Conservation (phyloP, 2,888 invertebrate species). For the Meteorus colon region DNA sequence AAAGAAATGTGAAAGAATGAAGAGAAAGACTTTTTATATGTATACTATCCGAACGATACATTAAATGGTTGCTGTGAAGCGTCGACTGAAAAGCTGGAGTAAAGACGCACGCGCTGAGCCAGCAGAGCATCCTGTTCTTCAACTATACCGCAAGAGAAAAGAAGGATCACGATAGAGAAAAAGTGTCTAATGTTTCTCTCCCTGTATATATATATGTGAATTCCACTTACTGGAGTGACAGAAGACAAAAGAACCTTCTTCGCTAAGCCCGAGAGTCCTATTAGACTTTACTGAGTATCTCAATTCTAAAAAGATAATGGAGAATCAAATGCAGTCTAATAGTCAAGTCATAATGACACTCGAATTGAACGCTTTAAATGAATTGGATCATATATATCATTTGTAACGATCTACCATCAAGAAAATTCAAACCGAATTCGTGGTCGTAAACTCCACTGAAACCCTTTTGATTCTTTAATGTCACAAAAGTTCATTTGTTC, state of each 20-base stretch:
- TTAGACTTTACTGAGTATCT: slow-evolving; percentile 2
- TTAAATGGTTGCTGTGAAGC: slow-evolving; percentile 18
- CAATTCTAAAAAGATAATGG: slow-evolving; percentile 14
- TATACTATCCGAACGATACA: slow-evolving; percentile 6
- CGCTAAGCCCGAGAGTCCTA: neutral
- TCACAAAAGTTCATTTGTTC: neutral
- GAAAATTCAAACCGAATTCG: neutral
- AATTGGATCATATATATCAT: neutral
- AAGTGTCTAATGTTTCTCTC: slow-evolving; percentile 33
- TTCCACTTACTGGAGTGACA: neutral
- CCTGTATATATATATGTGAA: neutral
- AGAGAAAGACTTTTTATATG: slow-evolving; percentile 18
- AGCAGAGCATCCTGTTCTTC: slow-evolving; percentile 44
- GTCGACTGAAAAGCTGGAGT: neutral
- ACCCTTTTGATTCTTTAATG: neutral
- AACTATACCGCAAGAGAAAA: slow-evolving; percentile 19
- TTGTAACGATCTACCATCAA: neutral
- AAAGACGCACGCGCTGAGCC: slow-evolving; percentile 43
- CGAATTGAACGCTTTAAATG: neutral
- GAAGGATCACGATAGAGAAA: slow-evolving; percentile 25
- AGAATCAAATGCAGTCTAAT: slow-evolving; percentile 36
- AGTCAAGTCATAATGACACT: slow-evolving; percentile 35
- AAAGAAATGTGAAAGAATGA: slow-evolving; percentile 19
- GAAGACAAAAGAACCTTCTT: slow-evolving; percentile 20
- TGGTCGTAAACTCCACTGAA: neutral